Evolutionary conservation across 2,888 invertebrate species (phyloP), one percentile per base, ranked within the genome.

Genomic region (Uropetala carovei): DNA sequence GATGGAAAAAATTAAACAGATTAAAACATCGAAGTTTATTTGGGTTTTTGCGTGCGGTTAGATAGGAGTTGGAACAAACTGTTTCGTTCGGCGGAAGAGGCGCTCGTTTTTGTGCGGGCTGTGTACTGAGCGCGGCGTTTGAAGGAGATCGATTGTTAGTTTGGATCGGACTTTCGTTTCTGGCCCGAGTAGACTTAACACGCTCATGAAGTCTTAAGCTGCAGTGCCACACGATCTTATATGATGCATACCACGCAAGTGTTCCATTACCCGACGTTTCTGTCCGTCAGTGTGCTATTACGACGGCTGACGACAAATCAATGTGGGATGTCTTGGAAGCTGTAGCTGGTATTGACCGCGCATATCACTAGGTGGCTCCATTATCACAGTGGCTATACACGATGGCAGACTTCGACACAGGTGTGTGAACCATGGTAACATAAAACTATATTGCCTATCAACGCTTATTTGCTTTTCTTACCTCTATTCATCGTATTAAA

Each of bases 341-440:
- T 81, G 81, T 58, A 58, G 92, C 58, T 22, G 81, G 58, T 11
- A 92, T 92, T 82, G 59, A 82, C 18, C 27, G 16, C 57, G 27
- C 9, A 57, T 92, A 58, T 75, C 92, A 92, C 92, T 82, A 82
- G 75, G 75, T 92, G 75, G 58, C 92, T 92, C 75, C 92, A 92
- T 58, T 92, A 82, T 82, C 75, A 30, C 75, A 16, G 59, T 22
- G 75, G 60, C 22, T 57, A n/a, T 92, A 60, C 43, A 84, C 82
- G 56, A 92, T 92, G 92, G 92, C 92, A 83, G 92, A 92, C 92
- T 84, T 59, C 92, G 92, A 84, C 64, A 81, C 83, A 92, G 92
- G 92, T 92, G 92, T 92, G 82, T 92, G 83, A 27, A 64, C 83
- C 60, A 18, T 30, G 83, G 14, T 58, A 56, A 83, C 60, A 81